Base-by-base conservation (phyloP, 2,113 vertebrate genomes). In the Malaclemys terrapin region DNA sequence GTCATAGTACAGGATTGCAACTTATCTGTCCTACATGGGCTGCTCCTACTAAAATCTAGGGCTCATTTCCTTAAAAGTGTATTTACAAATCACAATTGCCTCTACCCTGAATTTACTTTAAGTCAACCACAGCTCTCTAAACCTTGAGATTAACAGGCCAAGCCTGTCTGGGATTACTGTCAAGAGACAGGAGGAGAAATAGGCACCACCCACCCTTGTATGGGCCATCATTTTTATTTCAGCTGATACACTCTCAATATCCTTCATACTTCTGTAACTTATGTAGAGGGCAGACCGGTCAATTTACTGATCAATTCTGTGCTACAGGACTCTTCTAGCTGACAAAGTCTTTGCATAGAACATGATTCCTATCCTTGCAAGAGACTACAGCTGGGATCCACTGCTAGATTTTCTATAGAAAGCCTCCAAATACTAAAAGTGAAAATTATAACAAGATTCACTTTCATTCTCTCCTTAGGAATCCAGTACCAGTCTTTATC, bases 71-170 rank as follows among this genome's bases (percentile, higher is more conserved):
- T 93, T 87, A 83, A 87, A 79, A 76, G 38, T 76, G 3, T 25
- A 45, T 87, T 93, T 95, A 94, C 83, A 95, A 92, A 95, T 75
- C 82, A 87, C 80, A 79, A 52, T 80, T 90, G 92, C 92, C 75
- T 91, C 85, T 89, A 88, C 47, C 82, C 81, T 45, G 82, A 92
- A 83, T 75, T 85, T 75, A 80, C 62, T 89, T 81, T 35, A 89
- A 91, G 89, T 87, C 84, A 79, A 87, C 82, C 35, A 84, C 56
- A 80, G 62, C 65, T 38, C 45, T 91, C 75, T 92, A 92, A 90
- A 94, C 89, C 52, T 89, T 72, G 62, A 86, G 81, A 92, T 93
- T 65, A 93, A 87, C 62, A 75, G 50, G 38, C 22, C 89, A 35
- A 94, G 50, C 24, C 79, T 62, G 50, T 56, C 56, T 83, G 89